phyloP scores from a whole-genome alignment of 2,797 vertebrate species.

The Premnoplex brunnescens region DNA sequence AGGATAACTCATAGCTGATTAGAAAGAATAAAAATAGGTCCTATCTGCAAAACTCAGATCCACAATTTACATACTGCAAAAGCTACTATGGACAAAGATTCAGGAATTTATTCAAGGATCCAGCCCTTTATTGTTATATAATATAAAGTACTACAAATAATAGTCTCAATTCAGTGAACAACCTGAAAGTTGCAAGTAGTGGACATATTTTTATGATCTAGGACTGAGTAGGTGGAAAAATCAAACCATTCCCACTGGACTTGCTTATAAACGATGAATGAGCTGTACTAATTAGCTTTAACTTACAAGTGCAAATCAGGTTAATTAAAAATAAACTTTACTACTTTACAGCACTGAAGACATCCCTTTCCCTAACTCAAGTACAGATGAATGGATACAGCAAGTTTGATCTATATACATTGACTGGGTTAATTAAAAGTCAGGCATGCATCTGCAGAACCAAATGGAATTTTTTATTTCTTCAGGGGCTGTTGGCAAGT shows the following conservation, averaged over 20 bases:
- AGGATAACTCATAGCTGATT: background rate
- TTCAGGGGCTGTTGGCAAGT: background rate
- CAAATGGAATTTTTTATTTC: slow-evolving; percentile 45
- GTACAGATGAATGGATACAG: slow-evolving; percentile 39
- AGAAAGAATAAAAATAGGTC: background rate
- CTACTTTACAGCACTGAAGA: background rate
- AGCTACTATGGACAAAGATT: background rate
- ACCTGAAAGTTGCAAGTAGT: background rate
- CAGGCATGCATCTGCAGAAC: slow-evolving; percentile 6
- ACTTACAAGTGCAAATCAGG: slow-evolving; percentile 44
- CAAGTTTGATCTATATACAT: slow-evolving; percentile 28
- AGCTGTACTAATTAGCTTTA: slow-evolving; percentile 22
- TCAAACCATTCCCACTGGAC: background rate
- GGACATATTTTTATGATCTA: background rate
- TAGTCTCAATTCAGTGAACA: background rate
- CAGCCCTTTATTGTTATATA: background rate
- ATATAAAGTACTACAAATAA: background rate
- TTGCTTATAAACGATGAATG: background rate
- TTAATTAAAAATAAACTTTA: slow-evolving; percentile 68
- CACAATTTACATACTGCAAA: background rate
- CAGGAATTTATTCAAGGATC: background rate
- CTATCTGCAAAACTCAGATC: background rate
- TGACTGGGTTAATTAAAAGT: slow-evolving; percentile 50
- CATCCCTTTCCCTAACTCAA: slow-evolving; percentile 27
- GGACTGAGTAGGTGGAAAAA: background rate